A percentile compares a stretch with the other conserved stretches of the same genome.
Evolutionary conservation across 2,888 invertebrate species (phyloP).

Genomic region (Scaptodrosophila latifasciaeformis): DNA sequence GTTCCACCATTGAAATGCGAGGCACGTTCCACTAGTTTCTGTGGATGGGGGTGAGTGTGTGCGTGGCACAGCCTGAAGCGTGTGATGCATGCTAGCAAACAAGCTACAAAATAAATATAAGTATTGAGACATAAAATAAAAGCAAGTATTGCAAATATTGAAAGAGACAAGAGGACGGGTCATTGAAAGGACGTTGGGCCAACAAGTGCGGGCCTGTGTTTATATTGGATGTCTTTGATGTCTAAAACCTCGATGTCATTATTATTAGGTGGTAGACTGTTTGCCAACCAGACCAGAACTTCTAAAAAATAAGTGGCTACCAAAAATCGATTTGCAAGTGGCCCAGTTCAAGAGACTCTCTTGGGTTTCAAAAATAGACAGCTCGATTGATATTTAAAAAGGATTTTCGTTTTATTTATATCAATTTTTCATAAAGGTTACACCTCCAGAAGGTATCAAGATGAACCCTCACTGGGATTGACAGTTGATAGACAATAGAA

Average conservation of each 20-base stretch:
- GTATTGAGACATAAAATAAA: slow-evolving; percentile 41
- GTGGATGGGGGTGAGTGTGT: slow-evolving; percentile 22
- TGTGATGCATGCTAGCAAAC: slow-evolving; percentile 35
- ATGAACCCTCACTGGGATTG: no score
- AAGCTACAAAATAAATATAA: slow-evolving; percentile 46
- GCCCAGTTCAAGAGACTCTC: no score
- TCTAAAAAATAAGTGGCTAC: no score
- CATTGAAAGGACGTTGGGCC: slow-evolving; percentile 54
- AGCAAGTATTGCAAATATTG: slow-evolving; percentile 16
- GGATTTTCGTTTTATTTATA: no score
- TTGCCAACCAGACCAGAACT: not conserved
- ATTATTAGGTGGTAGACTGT: slow-evolving; percentile 32
- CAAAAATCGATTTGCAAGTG: no score
- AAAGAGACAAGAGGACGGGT: slow-evolving; percentile 33
- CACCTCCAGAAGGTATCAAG: no score
- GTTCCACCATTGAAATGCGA: slow-evolving; percentile 38
- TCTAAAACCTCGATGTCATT: slow-evolving; percentile 40
- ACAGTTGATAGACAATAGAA: no score
- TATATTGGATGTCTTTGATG: no score
- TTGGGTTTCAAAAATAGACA: no score
- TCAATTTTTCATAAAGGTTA: no score
- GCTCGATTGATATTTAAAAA: no score
- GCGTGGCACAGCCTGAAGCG: slow-evolving; percentile 10
- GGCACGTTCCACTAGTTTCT: slow-evolving; percentile 63
- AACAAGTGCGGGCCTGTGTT: slow-evolving; percentile 42